Base-by-base conservation (phyloP, 1,140 invertebrate species). In the Anastatus disparis region DNA sequence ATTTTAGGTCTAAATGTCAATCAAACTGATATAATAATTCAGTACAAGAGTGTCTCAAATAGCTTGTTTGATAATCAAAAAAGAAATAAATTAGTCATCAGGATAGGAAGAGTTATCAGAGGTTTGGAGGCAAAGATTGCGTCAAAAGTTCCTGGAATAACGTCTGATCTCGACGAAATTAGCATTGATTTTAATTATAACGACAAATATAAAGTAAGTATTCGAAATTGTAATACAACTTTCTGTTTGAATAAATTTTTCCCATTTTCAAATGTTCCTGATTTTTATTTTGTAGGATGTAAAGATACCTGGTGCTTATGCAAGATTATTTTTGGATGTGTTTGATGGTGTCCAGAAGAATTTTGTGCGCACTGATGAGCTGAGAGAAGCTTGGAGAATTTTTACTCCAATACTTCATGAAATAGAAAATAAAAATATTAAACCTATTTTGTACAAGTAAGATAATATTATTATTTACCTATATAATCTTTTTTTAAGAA, bases 281-380 rank as follows among this genome's bases (percentile, higher is more conserved):
- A 0, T 12, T 52, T 52, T 6, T 52, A 2, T 52, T 22, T 20
- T 48, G 12, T 75, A 95, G 92, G 88, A 91, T 82, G 85, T 94
- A 1, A 92, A 93, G 85, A 89, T 98, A 69, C 97, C 97, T 24
- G 97, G 99, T 86, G 98, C 98, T 20, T 99, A 99, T 84, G 97
- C 99, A 84, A 89, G 97, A 65, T 88, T 99, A 24, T 96, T 99
- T 74, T 86, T 99, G 66, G 97, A 99, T 84, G 97, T 99, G 0
- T 98, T 99, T 83, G 94, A 93, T 81, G 98, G 98, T 15, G 96
- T 94, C 22, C 97, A 99, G 88, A 98, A 98, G 92, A 96, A 99
- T 86, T 99, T 99, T 89, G 98, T 99, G 0, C 90, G 97, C 62
- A 93, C 90, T 76, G 97, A 99, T 87, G 98, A 99, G 82, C 85